These are phyloP conservation scores for Meriones psammophilus DNA, from an alignment of 2,797 vertebrate genomes.

Conservation along the genomic window DNA sequence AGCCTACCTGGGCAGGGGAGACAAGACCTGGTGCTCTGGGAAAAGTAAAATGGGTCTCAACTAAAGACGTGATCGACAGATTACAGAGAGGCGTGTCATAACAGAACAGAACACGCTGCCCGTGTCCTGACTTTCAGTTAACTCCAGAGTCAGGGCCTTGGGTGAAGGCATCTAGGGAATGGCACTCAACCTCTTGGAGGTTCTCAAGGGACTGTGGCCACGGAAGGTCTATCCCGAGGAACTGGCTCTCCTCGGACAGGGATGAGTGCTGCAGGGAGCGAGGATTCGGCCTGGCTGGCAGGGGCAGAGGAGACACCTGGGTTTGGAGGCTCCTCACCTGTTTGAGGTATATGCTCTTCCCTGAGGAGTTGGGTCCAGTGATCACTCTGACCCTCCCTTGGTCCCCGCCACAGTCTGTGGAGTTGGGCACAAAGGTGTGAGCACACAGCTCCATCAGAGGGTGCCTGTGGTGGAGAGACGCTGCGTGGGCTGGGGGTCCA, in stretches of 20 bases:
- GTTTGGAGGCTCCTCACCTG: slow-evolving; percentile 87
- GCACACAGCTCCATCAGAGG: slow-evolving; percentile 96
- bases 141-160: not conserved
- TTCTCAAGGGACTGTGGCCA: not conserved
- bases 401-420: slow-evolving; percentile 90
- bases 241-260: not conserved
- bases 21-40: not conserved
- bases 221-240: not conserved
- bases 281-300: not conserved
- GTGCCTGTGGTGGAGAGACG: slow-evolving; percentile 89
- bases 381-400: slow-evolving; percentile 94
- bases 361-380: slow-evolving; percentile 98
- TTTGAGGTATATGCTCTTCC: slow-evolving; percentile 98
- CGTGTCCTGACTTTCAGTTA: not conserved
- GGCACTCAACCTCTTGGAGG: not conserved
- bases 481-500: not conserved
- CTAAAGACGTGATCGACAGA: not conserved
- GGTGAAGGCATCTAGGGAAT: not conserved
- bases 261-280: not conserved
- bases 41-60: slow-evolving; percentile 24
- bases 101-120: not conserved
- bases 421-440: slow-evolving; percentile 95
- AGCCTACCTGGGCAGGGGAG: slow-evolving; percentile 90
- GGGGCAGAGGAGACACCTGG: not conserved
- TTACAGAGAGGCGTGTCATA: not conserved